A percentile compares a stretch with the other conserved stretches of the same genome.
These are phyloP conservation scores for Andrena haemorrhoa DNA, from an alignment of 2,888 invertebrate species.

Conservation along the genomic window DNA sequence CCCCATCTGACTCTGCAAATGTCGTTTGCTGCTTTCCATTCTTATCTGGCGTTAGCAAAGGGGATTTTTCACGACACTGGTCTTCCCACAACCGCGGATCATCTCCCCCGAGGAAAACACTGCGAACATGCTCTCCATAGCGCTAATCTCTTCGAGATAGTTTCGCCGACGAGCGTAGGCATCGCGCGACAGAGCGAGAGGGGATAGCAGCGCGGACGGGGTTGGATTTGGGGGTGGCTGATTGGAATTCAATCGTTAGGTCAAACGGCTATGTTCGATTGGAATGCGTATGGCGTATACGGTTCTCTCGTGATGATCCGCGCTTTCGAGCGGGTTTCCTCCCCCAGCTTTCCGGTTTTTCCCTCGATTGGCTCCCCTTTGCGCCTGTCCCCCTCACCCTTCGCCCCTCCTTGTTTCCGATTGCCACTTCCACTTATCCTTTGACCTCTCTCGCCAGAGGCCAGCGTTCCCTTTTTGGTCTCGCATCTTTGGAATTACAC, in stretches of 20 bases:
- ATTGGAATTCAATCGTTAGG: constrained; percentile 81
- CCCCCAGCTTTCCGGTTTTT: constrained; percentile 15
- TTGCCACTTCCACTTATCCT: constrained; percentile 19
- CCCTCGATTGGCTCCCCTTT: constrained; percentile 1
- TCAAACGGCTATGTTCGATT: constrained; percentile 79
- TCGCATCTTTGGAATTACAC: constrained; percentile 8
- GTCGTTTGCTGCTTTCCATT: neutral
- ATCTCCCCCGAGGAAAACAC: constrained; percentile 45
- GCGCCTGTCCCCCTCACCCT: neutral
- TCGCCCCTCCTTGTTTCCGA: constrained; percentile 14
- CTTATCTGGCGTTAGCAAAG: neutral
- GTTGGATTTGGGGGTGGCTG: constrained; percentile 66
- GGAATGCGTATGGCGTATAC: constrained; percentile 78
- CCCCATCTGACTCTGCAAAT: no score
- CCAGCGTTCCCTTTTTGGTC: neutral
- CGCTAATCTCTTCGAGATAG: constrained; percentile 68
- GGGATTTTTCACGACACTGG: no score
- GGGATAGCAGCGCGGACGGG: neutral
- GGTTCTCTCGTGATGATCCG: constrained; percentile 62
- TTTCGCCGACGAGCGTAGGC: constrained; percentile 39
- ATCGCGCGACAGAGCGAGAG: constrained; percentile 41
- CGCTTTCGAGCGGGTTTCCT: constrained; percentile 40
- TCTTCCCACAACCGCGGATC: no score
- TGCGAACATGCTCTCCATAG: constrained; percentile 41
- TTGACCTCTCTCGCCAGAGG: constrained; percentile 4